Base-by-base conservation (phyloP, 1,140 invertebrate species). In the Luehdorfia chinensis region DNA sequence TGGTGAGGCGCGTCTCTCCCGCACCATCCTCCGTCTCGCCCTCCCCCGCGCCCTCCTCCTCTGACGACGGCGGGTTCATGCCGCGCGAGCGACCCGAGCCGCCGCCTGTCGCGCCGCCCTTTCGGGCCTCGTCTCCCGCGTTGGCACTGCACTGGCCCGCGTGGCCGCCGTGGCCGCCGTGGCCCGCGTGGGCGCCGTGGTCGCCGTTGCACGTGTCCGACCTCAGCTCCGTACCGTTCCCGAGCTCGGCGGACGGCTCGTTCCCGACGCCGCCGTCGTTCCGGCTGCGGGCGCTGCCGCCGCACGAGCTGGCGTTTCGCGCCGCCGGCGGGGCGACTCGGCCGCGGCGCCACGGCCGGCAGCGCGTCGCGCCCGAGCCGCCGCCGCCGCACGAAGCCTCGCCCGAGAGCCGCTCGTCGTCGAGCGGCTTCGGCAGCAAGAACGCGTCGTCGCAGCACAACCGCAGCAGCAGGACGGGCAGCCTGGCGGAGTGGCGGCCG, bases 351-450 rank as follows among this genome's bases (percentile, higher is more conserved):
- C 64, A 65, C 48, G 48, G 50, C 12, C 56, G 71, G 1, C 49
- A 68, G 12, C 69, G 70, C 4, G 30, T 66, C n/a, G 9, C 48
- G 13, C 92, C 92, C n/a, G 9, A 50, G 13, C 92, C 92, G 91
- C 74, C 80, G 4, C 91, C 90, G 2, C 89, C 89, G 23, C 87
- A 89, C 59, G 94, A 96, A 68, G 92, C 93, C 0, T 95, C 94
- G 1, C 94, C 94, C 0, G 95, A 97, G 77, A 95, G 93, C 59
- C 88, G 93, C n/a, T 94, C 94, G 12, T 95, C 94, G 69, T 93
- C 93, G 2, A 95, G 94, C 70, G 96, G 96, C 0, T 96, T 96
- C 63, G 95, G 95, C 9, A 96, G 95, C 62, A 95, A 96, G 71
- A 97, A 97, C 80, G 96, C 94, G n/a, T 96, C 78, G 4, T 74